A percentile compares a stretch with the other conserved stretches of the same genome.
These are phyloP conservation scores for Creontiades dilutus DNA, from an alignment of 2,888 invertebrate species.

Conservation along the genomic window DNA sequence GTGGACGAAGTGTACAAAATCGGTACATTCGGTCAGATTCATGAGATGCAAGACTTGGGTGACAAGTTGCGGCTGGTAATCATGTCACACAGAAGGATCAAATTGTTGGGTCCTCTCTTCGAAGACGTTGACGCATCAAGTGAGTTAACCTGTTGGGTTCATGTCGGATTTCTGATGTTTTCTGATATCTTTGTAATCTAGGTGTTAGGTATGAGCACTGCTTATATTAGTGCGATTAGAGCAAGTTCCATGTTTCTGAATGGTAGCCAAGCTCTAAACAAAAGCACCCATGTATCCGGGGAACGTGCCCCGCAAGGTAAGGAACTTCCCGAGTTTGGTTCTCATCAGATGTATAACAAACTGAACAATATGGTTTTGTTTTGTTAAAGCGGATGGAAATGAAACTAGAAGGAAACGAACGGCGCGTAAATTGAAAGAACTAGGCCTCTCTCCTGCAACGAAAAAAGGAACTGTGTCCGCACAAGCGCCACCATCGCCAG, in stretches of 20 bases:
- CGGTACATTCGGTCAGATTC: slow-evolving; percentile 98
- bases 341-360: neutral
- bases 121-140: slow-evolving; percentile 50
- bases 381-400: slow-evolving; percentile 63
- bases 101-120: slow-evolving; percentile 87
- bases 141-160: neutral
- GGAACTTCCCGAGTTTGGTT: no score
- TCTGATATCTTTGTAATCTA: no score
- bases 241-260: no score
- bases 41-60: slow-evolving; percentile 97
- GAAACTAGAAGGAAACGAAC: slow-evolving; percentile 72
- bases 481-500: neutral
- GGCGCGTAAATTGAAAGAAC: slow-evolving; percentile 72
- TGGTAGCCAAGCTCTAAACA: no score
- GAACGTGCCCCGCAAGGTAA: no score
- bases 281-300: no score
- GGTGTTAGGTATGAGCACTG: no score
- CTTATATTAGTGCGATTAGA: no score
- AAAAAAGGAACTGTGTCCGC: slow-evolving; percentile 35
- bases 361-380: no score
- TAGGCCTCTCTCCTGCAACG: slow-evolving; percentile 59
- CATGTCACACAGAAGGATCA: slow-evolving; percentile 94
- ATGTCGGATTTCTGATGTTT: no score
- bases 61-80: slow-evolving; percentile 94
- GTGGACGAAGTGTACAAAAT: slow-evolving; percentile 92